Evolutionary conservation across 2,113 vertebrate genomes (phyloP).

Genomic region (Stigmatopora argus): DNA sequence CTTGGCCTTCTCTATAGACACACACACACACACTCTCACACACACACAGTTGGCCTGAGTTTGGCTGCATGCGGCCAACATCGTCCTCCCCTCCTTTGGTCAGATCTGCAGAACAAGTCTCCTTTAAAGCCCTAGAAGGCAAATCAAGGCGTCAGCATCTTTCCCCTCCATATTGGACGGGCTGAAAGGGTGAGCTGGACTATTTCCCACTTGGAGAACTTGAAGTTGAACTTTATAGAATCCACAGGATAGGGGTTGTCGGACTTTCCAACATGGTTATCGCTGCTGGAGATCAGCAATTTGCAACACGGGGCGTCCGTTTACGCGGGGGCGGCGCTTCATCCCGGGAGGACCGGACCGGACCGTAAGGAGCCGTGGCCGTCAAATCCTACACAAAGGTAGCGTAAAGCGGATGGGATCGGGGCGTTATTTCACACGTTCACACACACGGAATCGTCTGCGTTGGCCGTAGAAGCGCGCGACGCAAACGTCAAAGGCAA

Average conservation of each 20-base stretch:
- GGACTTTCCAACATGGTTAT: not conserved
- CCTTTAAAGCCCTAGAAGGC: conserved; percentile 27
- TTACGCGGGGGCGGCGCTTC: too few relatives aligned
- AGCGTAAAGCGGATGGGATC: conserved; percentile 14
- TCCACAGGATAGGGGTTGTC: not conserved
- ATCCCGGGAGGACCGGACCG: too few relatives aligned
- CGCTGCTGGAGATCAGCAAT: not conserved
- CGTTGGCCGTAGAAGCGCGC: conserved; percentile 35
- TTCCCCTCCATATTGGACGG: conserved; percentile 12
- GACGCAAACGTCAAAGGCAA: too few relatives aligned
- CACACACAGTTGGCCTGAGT: conserved; percentile 12
- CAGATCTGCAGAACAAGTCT: conserved; percentile 23
- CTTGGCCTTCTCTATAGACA: conserved; percentile 26
- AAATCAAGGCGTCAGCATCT: conserved; percentile 24
- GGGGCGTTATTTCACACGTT: conserved; percentile 52
- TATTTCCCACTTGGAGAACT: not conserved
- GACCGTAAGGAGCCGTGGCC: too few relatives aligned
- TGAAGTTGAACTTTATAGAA: not conserved
- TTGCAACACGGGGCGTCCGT: too few relatives aligned
- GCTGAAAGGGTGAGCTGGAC: not conserved
- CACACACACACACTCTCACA: too few relatives aligned
- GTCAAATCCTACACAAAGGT: not conserved
- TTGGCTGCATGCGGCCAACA: conserved; percentile 25
- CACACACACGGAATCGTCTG: conserved; percentile 72
- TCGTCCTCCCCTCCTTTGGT: conserved; percentile 28